Base-by-base conservation (phyloP, 2,797 vertebrate species). In the Glossophaga mutica region DNA sequence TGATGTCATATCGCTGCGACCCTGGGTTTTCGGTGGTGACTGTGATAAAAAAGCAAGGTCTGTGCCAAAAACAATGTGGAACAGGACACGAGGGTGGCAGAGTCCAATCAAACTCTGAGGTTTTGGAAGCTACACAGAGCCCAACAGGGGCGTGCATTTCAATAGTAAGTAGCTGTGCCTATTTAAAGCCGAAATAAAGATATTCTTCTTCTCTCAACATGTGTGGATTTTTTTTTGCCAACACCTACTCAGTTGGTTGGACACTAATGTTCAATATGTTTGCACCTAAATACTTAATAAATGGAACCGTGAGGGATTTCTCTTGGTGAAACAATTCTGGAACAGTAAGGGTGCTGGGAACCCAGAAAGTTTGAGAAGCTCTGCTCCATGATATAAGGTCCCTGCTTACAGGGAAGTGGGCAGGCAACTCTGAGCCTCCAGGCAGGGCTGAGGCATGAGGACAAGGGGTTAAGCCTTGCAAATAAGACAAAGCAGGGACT, bases 21-120 rank as follows among this genome's bases (percentile, higher is more conserved):
- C 29, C 90, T 34, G 70, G 48, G 62, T 70, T 87, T 93, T 24
- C 2, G 0, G 76, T 4, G 70, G 65, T 39, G 32, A 57, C 81
- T 34, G 4, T 71, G 91, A 94, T 92, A 57, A 70, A 87, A 94
- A 95, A 79, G 67, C 24, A 37, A 81, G 22, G 42, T 9, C 21
- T 8, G 21, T 2, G 50, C 77, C 88, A 62, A 87, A 90, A 79
- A 67, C 91, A 90, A 0, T 3, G 6, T 34, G 46, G 37, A 71
- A 37, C 86, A 71, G 93, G 71, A 96, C 92, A 55, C 0, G 79
- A n/a, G 65, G 18, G 46, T 37, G 34, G 24, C 1, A 3, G 86
- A 22, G 22, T 39, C 48, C 22, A 32, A 21, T 5, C n/a, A 7
- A 14, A 67, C 16, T 18, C 44, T 0, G 76, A 65, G 85, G 57